phyloP scores from a whole-genome alignment of 1,140 invertebrate genomes.

The Drosophila albomicans region DNA sequence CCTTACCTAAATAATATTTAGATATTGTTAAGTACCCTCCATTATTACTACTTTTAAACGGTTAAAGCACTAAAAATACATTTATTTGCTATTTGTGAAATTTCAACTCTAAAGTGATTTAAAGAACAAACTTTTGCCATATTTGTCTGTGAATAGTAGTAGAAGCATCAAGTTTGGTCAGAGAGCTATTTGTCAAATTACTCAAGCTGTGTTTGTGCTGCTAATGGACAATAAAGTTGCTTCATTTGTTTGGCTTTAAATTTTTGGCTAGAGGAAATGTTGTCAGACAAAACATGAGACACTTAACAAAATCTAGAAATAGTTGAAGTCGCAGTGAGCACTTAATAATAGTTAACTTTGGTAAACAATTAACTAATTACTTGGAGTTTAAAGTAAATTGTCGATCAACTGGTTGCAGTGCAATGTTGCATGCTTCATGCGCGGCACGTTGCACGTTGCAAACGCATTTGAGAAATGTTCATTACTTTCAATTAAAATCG shows the following conservation, averaged over 20 bases:
- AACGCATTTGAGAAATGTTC: constrained; percentile 50
- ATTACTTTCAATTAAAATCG: constrained; percentile 76
- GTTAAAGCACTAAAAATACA: no score
- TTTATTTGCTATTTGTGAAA: neutral
- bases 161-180: constrained; percentile 4
- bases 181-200: constrained; percentile 11
- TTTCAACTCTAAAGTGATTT: neutral
- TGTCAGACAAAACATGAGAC: constrained; percentile 11
- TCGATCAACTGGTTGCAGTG: constrained; percentile 1
- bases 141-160: constrained; percentile 16
- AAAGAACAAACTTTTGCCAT: neutral
- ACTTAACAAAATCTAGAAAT: neutral
- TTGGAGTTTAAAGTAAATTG: constrained; percentile 14
- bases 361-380: neutral
- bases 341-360: no score
- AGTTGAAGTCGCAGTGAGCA: no score
- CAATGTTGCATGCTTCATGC: neutral
- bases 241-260: constrained; percentile 19
- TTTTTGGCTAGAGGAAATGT: constrained; percentile 2
- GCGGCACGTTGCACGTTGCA: neutral
- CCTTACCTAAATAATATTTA: no score
- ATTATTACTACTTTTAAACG: no score
- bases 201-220: constrained; percentile 29
- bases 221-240: constrained; percentile 39
- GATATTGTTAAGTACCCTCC: no score